Conservation (phyloP, 1,140 invertebrate genomes). For the Tetramorium simillimum region DNA sequence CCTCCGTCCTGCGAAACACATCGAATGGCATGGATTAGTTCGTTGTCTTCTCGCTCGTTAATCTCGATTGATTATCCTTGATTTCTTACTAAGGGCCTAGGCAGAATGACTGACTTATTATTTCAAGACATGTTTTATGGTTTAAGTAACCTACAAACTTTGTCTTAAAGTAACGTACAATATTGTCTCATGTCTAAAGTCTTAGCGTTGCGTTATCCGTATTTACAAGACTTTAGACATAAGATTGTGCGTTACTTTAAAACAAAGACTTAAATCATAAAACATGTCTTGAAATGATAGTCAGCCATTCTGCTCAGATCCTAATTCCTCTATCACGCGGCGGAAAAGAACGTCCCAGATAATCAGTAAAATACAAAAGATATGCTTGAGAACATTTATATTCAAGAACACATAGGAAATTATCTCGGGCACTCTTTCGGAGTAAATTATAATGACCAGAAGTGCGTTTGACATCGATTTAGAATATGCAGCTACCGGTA, state of each 20-base stretch:
- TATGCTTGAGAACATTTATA: not conserved
- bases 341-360: not conserved
- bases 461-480: not conserved
- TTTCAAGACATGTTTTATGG: too few relatives aligned
- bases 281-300: too few relatives aligned
- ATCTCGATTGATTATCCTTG: not conserved
- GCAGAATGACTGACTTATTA: too few relatives aligned
- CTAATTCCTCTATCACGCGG: not conserved
- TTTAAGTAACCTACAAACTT: too few relatives aligned
- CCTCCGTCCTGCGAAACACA: constrained; percentile 55
- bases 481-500: not conserved
- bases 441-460: not conserved
- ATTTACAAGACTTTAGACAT: too few relatives aligned
- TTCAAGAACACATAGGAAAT: not conserved
- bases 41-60: not conserved
- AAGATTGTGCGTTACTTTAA: too few relatives aligned
- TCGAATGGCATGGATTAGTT: not conserved
- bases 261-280: too few relatives aligned
- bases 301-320: too few relatives aligned
- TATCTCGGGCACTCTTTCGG: not conserved
- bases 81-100: not conserved
- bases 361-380: not conserved
- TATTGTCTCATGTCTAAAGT: too few relatives aligned
- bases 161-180: too few relatives aligned
- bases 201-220: too few relatives aligned